Percentiles rank a stretch among this genome's conserved stretches.
Conservation (phyloP, 1,140 invertebrate genomes). For the Eumaeus atala region DNA sequence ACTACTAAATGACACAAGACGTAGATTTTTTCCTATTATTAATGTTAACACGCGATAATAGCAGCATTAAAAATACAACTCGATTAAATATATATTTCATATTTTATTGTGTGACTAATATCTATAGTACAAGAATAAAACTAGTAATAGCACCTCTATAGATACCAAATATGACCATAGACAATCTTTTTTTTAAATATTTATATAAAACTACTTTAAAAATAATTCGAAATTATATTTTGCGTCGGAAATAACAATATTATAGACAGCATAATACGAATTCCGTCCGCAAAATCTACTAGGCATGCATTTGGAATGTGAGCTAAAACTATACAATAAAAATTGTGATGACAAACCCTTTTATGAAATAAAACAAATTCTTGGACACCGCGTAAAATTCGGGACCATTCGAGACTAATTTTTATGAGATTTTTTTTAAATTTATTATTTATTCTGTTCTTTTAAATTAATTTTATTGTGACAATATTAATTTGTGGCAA, state of each 20-base stretch:
- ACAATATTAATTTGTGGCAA: neutral
- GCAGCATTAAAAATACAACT: neutral
- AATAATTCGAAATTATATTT: conserved; percentile 23
- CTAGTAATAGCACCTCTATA: conserved; percentile 51
- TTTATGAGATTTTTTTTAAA: conserved; percentile 4
- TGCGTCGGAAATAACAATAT: conserved; percentile 56
- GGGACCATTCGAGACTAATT: neutral
- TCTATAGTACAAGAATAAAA: conserved; percentile 14
- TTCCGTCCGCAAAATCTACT: conserved; percentile 46
- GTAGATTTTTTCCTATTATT: conserved; percentile 9
- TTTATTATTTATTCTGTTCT: neutral
- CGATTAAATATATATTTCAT: neutral
- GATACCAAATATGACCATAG: conserved; percentile 17
- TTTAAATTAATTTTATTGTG: neutral
- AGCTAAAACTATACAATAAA: conserved; percentile 16
- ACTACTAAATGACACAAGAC: conserved; percentile 17
- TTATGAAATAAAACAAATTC: neutral
- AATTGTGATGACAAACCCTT: conserved; percentile 25
- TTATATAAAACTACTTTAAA: conserved; percentile 13
- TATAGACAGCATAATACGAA: conserved; percentile 62
- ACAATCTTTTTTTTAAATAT: neutral
- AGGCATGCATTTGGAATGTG: conserved; percentile 31
- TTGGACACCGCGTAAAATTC: too few species aligned
- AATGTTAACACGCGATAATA: neutral
- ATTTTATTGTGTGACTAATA: conserved; percentile 3